These are phyloP conservation scores for Danio albolineatus DNA, from an alignment of 2,797 vertebrate species.

Conservation along the genomic window DNA sequence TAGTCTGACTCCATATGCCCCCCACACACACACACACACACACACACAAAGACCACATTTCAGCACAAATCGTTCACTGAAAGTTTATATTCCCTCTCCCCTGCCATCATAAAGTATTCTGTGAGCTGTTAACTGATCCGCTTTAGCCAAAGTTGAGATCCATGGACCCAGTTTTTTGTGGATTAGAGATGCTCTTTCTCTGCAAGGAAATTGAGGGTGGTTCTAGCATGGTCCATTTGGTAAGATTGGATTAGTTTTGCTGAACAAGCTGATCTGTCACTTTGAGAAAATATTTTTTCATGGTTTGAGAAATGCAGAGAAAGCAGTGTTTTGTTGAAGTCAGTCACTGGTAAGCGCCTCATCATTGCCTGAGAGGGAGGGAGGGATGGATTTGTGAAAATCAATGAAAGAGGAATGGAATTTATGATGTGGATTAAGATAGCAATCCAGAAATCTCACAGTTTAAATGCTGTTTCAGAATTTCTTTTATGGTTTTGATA, in stretches of 20 bases:
- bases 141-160: conserved; percentile 13
- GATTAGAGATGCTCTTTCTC: conserved; percentile 22
- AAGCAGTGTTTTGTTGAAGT: background rate
- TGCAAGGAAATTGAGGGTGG: conserved; percentile 11
- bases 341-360: background rate
- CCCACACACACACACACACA: background rate
- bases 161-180: background rate
- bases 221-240: conserved; percentile 10
- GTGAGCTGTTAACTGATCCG: background rate
- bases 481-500: background rate
- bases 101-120: background rate
- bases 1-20: background rate
- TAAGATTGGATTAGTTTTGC: conserved; percentile 12
- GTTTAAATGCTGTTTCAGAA: background rate
- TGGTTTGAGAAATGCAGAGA: conserved; percentile 12
- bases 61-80: background rate
- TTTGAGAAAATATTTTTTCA: conserved; percentile 16
- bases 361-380: background rate
- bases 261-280: conserved; percentile 25
- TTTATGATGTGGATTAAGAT: background rate
- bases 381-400: background rate
- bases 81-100: background rate
- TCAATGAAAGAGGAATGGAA: background rate
- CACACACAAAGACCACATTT: background rate
- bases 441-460: background rate